Conservation (phyloP, 1,140 invertebrate species). For the Hyphantria cunea region DNA sequence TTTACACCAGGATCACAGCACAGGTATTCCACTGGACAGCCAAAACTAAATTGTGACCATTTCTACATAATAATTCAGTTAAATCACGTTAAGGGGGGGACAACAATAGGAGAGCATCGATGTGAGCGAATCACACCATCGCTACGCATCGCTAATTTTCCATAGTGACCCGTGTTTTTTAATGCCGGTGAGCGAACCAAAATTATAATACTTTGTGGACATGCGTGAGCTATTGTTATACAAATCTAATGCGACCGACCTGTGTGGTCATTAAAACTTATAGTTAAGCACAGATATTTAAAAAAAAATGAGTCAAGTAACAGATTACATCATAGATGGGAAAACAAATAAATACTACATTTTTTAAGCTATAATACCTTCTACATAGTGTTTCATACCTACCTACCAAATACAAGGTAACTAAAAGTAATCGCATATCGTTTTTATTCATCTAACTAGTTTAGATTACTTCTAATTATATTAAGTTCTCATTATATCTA, state of each 20-base stretch:
- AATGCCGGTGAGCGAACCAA: constrained; percentile 58
- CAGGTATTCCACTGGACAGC: constrained; percentile 63
- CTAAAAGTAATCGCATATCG: no score
- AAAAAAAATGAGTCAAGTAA: not conserved
- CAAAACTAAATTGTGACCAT: constrained; percentile 70
- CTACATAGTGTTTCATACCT: no score
- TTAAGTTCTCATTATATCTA: constrained; percentile 4
- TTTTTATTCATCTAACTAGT: no score
- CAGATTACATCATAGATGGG: no score
- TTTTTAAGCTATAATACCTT: no score
- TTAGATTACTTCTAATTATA: no score
- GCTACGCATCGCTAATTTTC: constrained; percentile 72
- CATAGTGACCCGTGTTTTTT: constrained; percentile 56
- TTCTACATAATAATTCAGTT: constrained; percentile 77
- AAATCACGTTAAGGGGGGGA: constrained; percentile 77
- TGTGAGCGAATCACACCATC: constrained; percentile 77
- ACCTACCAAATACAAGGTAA: no score
- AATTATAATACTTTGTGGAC: constrained; percentile 50
- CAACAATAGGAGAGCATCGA: constrained; percentile 73
- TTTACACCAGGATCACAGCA: constrained; percentile 36
- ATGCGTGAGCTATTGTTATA: constrained; percentile 34
- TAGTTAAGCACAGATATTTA: constrained; percentile 7
- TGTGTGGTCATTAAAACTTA: constrained; percentile 34
- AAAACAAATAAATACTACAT: no score
- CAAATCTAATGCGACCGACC: constrained; percentile 39